These are phyloP conservation scores for Forpus xanthops DNA, from an alignment of 2,797 vertebrate species.

Conservation along the genomic window DNA sequence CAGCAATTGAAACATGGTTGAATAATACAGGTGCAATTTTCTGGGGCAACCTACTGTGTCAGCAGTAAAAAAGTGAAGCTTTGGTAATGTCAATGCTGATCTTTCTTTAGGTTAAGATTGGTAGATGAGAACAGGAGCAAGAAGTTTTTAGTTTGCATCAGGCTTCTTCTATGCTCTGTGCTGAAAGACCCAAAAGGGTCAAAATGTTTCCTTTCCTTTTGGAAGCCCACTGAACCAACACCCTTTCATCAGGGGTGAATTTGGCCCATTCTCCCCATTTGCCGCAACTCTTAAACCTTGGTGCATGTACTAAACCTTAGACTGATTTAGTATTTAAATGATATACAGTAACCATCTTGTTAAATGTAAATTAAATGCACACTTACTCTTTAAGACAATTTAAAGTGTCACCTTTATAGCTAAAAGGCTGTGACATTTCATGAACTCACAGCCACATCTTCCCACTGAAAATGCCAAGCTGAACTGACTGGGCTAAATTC, in stretches of 20 bases:
- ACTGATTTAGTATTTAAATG: slow-evolving; percentile 66
- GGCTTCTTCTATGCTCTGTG: not conserved
- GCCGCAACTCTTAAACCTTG: slow-evolving; percentile 24
- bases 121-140: not conserved
- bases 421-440: slow-evolving; percentile 63
- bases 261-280: not conserved
- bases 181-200: not conserved
- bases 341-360: slow-evolving; percentile 50
- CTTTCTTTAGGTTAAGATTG: not conserved
- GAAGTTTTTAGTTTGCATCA: not conserved
- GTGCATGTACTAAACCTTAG: not conserved
- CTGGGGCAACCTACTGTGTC: not conserved
- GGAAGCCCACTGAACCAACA: not conserved
- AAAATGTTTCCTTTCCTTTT: not conserved
- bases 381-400: slow-evolving; percentile 54
- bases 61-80: not conserved
- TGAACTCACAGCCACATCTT: slow-evolving; percentile 57
- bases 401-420: slow-evolving; percentile 66
- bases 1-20: not conserved
- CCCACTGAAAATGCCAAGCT: slow-evolving; percentile 33
- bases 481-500: slow-evolving; percentile 49
- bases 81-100: fast-evolving
- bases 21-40: not conserved
- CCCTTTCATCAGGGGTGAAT: not conserved
- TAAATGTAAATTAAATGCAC: slow-evolving; percentile 67